Percentiles rank a stretch among this genome's conserved stretches.
These are phyloP conservation scores for Equus przewalskii DNA, from an alignment of 2,113 vertebrate genomes.

Conservation along the genomic window DNA sequence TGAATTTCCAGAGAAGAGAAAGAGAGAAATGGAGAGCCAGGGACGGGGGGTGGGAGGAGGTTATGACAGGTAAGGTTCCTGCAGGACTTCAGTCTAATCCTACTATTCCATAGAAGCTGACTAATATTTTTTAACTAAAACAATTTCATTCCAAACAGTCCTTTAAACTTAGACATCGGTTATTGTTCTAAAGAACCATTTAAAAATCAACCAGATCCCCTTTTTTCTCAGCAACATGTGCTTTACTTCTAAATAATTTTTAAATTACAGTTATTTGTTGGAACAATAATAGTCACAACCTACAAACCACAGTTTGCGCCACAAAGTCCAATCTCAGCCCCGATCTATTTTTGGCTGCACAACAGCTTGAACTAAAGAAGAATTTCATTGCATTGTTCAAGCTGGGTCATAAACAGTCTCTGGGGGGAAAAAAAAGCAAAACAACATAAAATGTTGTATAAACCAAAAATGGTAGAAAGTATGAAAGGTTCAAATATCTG, in stretches of 20 bases:
- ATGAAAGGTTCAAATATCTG: conserved; percentile 49
- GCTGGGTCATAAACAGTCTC: conserved; percentile 55
- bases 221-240: conserved; percentile 52
- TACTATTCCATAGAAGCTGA: background rate
- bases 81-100: background rate
- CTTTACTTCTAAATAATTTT: conserved; percentile 70
- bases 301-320: conserved; percentile 58
- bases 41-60: fast-evolving
- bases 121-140: conserved; percentile 24
- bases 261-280: conserved; percentile 69
- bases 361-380: conserved; percentile 63
- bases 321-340: conserved; percentile 56
- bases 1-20: conserved; percentile 41
- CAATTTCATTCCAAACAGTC: conserved; percentile 5
- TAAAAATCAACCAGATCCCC: conserved; percentile 54
- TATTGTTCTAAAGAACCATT: conserved; percentile 42
- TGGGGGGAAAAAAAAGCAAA: background rate
- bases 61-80: background rate
- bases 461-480: conserved; percentile 55
- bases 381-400: conserved; percentile 64
- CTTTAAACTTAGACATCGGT: conserved; percentile 43
- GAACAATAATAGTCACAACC: conserved; percentile 67
- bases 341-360: conserved; percentile 62
- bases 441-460: conserved; percentile 57
- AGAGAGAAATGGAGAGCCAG: background rate